phyloP scores from a whole-genome alignment of 2,113 vertebrate species.

The Solenodon paradoxus region DNA sequence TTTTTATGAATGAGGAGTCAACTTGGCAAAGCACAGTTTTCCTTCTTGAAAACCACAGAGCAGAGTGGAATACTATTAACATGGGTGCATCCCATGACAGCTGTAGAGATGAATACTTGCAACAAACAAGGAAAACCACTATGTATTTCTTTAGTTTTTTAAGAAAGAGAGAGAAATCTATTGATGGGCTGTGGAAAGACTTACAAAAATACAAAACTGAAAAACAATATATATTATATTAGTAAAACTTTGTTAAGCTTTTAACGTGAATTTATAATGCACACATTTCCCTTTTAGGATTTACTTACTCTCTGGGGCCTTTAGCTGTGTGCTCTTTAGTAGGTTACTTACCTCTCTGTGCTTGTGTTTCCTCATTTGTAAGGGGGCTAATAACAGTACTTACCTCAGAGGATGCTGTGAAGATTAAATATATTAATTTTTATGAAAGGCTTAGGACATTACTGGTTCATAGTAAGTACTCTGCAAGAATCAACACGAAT shows the following conservation, averaged over 20 bases:
- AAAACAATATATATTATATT: not conserved
- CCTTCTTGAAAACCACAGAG: constrained; percentile 23
- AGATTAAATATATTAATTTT: constrained; percentile 32
- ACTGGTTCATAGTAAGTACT: not conserved
- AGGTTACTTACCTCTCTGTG: constrained; percentile 46
- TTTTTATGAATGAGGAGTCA: constrained; percentile 54
- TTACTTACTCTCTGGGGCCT: constrained; percentile 43
- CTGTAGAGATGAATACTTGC: not conserved
- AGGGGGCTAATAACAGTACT: not conserved
- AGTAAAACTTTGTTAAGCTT: not conserved
- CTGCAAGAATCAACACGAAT: too few relatives aligned
- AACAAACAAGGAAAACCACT: not conserved
- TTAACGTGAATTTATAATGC: not conserved
- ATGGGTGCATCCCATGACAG: not conserved
- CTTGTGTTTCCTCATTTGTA: not conserved
- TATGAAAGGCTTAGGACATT: not conserved
- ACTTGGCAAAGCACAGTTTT: not conserved
- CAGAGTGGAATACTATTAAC: constrained; percentile 22
- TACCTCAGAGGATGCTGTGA: constrained; percentile 49
- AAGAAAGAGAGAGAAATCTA: not conserved
- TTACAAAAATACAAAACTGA: not conserved
- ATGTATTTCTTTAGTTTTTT: not conserved
- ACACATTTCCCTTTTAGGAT: not conserved
- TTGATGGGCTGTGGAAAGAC: not conserved
- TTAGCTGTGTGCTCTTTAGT: not conserved